Conservation (phyloP, 2,113 vertebrate genomes). For the Dinomys branickii region DNA sequence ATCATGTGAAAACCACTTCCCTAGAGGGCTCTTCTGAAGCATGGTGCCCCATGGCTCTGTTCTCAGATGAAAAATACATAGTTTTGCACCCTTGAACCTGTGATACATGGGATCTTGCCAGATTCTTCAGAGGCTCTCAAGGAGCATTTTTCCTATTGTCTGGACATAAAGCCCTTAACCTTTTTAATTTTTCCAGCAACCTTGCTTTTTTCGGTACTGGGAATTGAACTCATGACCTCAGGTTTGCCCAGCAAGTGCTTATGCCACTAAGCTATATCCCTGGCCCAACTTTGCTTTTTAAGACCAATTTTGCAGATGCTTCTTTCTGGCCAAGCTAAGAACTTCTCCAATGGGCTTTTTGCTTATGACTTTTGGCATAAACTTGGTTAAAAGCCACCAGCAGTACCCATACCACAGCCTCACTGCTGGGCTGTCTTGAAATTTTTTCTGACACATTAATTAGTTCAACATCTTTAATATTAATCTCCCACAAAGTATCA, state of each 20-base stretch:
- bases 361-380: neutral
- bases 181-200: neutral
- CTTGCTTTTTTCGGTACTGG: too few species aligned
- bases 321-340: neutral
- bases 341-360: neutral
- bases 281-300: too few species aligned
- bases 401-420: neutral
- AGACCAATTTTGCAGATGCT: neutral
- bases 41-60: neutral
- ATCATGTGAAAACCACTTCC: neutral
- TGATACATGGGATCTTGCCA: neutral
- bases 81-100: neutral
- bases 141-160: neutral
- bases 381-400: neutral
- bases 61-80: neutral
- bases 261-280: too few species aligned
- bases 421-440: neutral
- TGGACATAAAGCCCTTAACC: neutral
- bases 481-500: neutral
- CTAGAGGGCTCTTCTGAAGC: neutral
- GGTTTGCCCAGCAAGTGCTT: too few species aligned
- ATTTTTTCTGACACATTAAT: neutral
- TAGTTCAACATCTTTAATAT: neutral
- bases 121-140: neutral
- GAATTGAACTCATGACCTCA: too few species aligned